Conservation (phyloP, 2,888 invertebrate genomes). For the Notodonta dromedarius region DNA sequence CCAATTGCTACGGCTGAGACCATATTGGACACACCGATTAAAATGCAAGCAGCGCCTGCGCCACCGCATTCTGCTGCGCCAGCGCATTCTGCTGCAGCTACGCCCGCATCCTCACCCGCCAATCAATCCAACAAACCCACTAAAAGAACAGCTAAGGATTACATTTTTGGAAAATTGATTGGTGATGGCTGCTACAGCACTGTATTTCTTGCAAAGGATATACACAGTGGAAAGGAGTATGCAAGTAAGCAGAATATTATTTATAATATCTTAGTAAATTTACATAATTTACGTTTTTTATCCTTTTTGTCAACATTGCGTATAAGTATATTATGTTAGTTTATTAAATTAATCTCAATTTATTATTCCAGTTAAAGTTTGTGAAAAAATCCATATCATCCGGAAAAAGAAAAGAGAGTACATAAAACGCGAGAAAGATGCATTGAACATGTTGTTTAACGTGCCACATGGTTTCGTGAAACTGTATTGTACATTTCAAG, state of each 20-base stretch:
- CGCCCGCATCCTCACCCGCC: constrained; percentile 69
- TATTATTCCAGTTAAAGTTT: constrained; percentile 94
- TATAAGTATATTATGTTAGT: background rate
- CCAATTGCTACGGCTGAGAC: constrained; percentile 84
- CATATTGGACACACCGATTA: constrained; percentile 77
- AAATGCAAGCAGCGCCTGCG: constrained; percentile 79
- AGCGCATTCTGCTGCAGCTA: constrained; percentile 65
- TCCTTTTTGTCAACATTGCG: too few relatives aligned
- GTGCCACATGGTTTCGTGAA: constrained; percentile 95
- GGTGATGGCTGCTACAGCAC: constrained; percentile 99
- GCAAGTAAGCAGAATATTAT: constrained; percentile 91
- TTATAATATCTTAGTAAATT: background rate
- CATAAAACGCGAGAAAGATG: constrained; percentile 97
- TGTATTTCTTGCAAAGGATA: constrained; percentile 96
- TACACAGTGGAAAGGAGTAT: constrained; percentile 94
- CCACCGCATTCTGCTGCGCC: constrained; percentile 72
- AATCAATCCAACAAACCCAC: constrained; percentile 73
- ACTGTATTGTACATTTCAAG: constrained; percentile 98
- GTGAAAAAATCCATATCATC: constrained; percentile 97
- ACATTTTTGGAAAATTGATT: constrained; percentile 96
- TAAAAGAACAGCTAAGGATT: constrained; percentile 93
- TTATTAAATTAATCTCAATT: constrained; percentile 16
- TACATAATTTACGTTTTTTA: too few relatives aligned
- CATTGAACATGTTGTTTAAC: constrained; percentile 92
- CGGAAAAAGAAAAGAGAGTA: constrained; percentile 97